Evolutionary conservation across 64 coral and sea anemone species (phyloP).

Genomic region (Actinia tenebrosa): DNA sequence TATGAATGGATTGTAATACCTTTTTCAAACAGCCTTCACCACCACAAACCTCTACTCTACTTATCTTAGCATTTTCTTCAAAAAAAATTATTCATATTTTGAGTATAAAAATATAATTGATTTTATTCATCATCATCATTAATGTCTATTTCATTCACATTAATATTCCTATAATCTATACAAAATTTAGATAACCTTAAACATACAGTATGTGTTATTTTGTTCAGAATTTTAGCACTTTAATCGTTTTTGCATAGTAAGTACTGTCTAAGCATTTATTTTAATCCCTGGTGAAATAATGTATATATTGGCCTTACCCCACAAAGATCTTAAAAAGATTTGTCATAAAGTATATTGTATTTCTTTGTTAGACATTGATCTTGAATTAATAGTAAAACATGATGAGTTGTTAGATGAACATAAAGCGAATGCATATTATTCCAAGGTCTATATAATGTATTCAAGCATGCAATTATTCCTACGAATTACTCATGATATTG

Average conservation of each 20-base stretch:
- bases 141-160: too few species aligned
- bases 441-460: neutral
- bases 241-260: neutral
- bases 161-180: too few species aligned
- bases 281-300: neutral
- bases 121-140: too few species aligned
- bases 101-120: neutral
- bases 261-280: neutral
- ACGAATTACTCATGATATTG: neutral
- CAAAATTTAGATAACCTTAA: neutral
- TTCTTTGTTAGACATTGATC: neutral
- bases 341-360: neutral
- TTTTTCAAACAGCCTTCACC: neutral
- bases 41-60: neutral
- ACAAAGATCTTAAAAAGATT: neutral
- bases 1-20: conserved; percentile 8
- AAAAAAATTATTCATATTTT: neutral
- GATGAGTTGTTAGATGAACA: neutral
- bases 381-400: neutral
- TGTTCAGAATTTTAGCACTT: neutral
- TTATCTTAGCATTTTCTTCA: neutral
- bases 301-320: neutral
- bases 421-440: neutral
- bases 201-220: neutral
- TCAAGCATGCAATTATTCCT: neutral